Base-by-base conservation (phyloP, 2,113 vertebrate species). In the Malurus alboscapulatus region DNA sequence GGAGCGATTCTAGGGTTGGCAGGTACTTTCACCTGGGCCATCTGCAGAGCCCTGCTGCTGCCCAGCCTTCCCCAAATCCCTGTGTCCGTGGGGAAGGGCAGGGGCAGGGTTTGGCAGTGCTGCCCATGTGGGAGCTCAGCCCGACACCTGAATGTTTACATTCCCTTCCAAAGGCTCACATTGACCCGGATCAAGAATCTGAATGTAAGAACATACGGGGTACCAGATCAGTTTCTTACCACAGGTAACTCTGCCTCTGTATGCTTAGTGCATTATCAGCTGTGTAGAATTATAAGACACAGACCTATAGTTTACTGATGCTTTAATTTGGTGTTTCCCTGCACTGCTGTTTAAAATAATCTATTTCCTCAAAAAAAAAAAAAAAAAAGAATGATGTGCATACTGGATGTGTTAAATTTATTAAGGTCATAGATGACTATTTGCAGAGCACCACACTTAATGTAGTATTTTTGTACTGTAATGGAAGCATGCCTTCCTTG, bases 381-480 rank as follows among this genome's bases (percentile, higher is more conserved):
- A 34, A 34, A 89, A 91, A 95, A 95, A 94, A 40, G 92, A 96
- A 84, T 22, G 48, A 94, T 68, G 92, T 74, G 88, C 88, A 94
- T 96, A 97, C 38, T 88, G 91, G 78, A 94, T 92, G 95, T 97
- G 94, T 92, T 97, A 87, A 78, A 96, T 97, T 97, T 95, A 96
- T 88, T 83, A 94, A 90, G 87, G 81, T 97, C 83, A 88, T 79
- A 86, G 95, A 91, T 80, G 69, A 95, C 95, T 88, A 96, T 94
- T 95, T 97, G 94, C 97, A 96, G 93, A 97, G 88, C 95, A 96
- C 91, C 92, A 96, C 93, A 90, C 94, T 96, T 91, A 97, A 96
- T 96, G 96, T 97, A 96, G 97, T 98, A 97, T 97, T 97, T 98
- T 98, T 97, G 93, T 98, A 98, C 93, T 96, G 95, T 97, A 96